phyloP scores from a whole-genome alignment of 2,888 invertebrate species.

The Cheilosia scutellata region DNA sequence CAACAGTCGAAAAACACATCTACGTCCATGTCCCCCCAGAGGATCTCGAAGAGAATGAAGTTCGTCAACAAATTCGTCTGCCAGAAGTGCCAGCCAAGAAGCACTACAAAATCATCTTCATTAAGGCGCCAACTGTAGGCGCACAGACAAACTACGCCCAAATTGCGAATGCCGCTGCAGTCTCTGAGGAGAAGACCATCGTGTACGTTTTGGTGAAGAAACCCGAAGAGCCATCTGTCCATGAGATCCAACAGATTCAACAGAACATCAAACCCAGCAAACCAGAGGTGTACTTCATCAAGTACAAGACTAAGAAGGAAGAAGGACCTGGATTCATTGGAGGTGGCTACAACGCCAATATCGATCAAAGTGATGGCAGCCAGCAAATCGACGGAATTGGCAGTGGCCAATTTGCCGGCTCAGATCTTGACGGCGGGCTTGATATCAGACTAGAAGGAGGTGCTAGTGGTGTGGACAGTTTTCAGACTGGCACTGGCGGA shows the following conservation, averaged over 20 bases:
- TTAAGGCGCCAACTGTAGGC: constrained; percentile 87
- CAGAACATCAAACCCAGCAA: constrained; percentile 87
- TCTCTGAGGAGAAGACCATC: constrained; percentile 88
- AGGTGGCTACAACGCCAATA: constrained; percentile 42
- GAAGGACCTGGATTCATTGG: constrained; percentile 62
- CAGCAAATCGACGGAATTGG: constrained; percentile 43
- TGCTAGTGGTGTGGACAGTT: constrained; percentile 62
- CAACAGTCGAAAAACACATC: constrained; percentile 92
- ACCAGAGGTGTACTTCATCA: constrained; percentile 89
- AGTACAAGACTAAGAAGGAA: constrained; percentile 87
- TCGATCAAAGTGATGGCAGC: constrained; percentile 42
- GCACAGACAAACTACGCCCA: constrained; percentile 87
- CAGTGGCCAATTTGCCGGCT: constrained; percentile 58
- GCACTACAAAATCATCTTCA: constrained; percentile 91
- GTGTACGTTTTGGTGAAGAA: constrained; percentile 89
- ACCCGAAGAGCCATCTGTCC: constrained; percentile 88
- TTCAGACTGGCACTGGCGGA: constrained; percentile 18
- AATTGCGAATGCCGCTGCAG: constrained; percentile 85
- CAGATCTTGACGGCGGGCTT: constrained; percentile 63
- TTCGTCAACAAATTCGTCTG: constrained; percentile 87
- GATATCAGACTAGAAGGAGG: constrained; percentile 72
- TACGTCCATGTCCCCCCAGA: constrained; percentile 95
- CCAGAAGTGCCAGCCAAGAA: constrained; percentile 88
- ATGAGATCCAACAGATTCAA: constrained; percentile 87
- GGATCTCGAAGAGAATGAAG: constrained; percentile 89